Evolutionary conservation across 2,113 vertebrate species (phyloP).

Genomic region (Plecotus auritus): DNA sequence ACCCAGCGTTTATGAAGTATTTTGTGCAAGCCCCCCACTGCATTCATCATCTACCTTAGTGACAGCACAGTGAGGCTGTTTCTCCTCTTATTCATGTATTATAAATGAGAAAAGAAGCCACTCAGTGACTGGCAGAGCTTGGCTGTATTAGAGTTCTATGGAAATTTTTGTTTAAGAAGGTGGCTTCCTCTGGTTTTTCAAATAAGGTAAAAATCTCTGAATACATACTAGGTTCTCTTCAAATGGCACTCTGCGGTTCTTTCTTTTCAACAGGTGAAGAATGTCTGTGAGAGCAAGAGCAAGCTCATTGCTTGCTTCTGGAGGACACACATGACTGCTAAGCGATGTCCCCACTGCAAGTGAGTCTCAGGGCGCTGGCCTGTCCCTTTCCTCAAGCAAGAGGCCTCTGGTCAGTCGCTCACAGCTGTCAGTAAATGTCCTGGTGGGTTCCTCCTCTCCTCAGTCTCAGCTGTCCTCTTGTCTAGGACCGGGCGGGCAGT

Average conservation of each 20-base stretch:
- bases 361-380: constrained; percentile 74
- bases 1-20: not conserved
- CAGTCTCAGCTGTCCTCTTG: not conserved
- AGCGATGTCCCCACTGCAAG: constrained; percentile 93
- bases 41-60: not conserved
- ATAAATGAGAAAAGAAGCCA: not conserved
- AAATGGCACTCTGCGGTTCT: not conserved
- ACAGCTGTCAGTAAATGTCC: not conserved
- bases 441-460: not conserved
- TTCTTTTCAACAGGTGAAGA: constrained; percentile 87
- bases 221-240: not conserved
- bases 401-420: not conserved
- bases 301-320: constrained; percentile 89
- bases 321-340: constrained; percentile 86
- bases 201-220: not conserved
- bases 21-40: not conserved
- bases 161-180: not conserved
- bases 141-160: not conserved
- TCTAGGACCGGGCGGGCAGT: constrained; percentile 82
- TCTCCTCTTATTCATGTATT: not conserved
- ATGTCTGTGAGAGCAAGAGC: constrained; percentile 88
- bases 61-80: not conserved
- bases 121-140: not conserved
- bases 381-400: not conserved
- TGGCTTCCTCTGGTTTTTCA: not conserved